Evolutionary conservation across 2,113 vertebrate species (phyloP).

Genomic region (Loxodonta africana): DNA sequence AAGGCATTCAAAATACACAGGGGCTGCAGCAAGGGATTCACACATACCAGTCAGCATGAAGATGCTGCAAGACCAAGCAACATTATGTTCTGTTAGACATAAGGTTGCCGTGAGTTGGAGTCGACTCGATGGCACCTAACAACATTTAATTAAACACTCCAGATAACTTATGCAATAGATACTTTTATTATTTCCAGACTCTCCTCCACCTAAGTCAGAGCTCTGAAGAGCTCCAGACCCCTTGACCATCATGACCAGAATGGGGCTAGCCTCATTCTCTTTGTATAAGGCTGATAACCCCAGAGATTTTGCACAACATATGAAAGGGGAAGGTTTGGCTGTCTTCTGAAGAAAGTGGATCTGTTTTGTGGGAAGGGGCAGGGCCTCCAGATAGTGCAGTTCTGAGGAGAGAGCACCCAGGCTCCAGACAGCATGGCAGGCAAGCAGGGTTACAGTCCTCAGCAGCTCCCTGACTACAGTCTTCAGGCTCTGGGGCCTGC

Average conservation of each 20-base stretch:
- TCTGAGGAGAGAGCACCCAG: neutral
- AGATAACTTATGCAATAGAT: conserved; percentile 2
- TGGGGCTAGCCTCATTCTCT: neutral
- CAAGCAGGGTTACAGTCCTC: too few relatives aligned
- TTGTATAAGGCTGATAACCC: conserved; percentile 41
- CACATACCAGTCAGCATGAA: too few relatives aligned
- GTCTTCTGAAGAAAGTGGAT: neutral
- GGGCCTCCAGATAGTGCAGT: neutral
- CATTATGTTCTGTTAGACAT: too few relatives aligned
- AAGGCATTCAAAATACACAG: too few relatives aligned
- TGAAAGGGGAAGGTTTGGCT: neutral
- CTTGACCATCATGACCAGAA: neutral
- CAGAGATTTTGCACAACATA: conserved; percentile 36
- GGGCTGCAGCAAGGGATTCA: too few relatives aligned
- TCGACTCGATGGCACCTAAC: too few relatives aligned
- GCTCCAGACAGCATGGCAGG: neutral
- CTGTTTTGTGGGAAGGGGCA: neutral
- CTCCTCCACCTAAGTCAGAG: neutral
- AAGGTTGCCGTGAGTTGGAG: too few relatives aligned
- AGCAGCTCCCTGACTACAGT: too few relatives aligned
- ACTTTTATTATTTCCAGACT: conserved; percentile 59
- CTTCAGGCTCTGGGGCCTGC: neutral
- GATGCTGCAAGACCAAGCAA: too few relatives aligned
- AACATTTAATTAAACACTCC: conserved; percentile 45
- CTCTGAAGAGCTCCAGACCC: neutral